These are phyloP conservation scores for Chaetodon trifasciatus DNA, from an alignment of 2,797 vertebrate genomes.

Conservation along the genomic window DNA sequence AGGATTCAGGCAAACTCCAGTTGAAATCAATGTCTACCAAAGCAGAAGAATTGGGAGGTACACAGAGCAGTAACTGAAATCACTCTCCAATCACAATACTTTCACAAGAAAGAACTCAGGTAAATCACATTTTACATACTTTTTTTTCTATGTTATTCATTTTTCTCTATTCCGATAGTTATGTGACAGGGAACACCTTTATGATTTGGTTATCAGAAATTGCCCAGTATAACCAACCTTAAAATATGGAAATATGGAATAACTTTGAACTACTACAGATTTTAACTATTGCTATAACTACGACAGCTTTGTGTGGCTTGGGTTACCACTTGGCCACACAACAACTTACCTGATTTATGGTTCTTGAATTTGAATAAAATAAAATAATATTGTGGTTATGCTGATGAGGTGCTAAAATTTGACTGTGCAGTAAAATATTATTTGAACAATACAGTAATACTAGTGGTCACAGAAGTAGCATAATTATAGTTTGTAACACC, in stretches of 20 bases:
- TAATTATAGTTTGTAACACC: background rate
- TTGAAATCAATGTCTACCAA: background rate
- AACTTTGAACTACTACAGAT: background rate
- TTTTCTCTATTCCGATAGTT: background rate
- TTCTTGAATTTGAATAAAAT: background rate
- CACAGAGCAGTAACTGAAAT: background rate
- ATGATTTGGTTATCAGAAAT: background rate
- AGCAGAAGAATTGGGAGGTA: background rate
- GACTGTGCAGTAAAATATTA: too few relatives aligned
- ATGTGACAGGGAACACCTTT: background rate
- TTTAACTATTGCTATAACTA: background rate
- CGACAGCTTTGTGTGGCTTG: background rate
- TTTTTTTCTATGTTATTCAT: too few relatives aligned
- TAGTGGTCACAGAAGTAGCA: background rate
- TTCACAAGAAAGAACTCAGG: background rate
- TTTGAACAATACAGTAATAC: background rate
- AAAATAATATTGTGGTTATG: background rate
- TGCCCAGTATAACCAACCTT: background rate
- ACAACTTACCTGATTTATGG: background rate
- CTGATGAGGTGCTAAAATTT: background rate
- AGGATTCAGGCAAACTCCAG: constrained; percentile 13
- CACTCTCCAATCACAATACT: background rate
- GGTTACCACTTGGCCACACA: background rate
- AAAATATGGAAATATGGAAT: background rate
- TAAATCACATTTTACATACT: background rate